Evolutionary conservation across 37 sponge, comb jelly and placozoan species (phyloP), one percentile per base, ranked within the genome.

Genomic region (Amphimedon queenslandica): DNA sequence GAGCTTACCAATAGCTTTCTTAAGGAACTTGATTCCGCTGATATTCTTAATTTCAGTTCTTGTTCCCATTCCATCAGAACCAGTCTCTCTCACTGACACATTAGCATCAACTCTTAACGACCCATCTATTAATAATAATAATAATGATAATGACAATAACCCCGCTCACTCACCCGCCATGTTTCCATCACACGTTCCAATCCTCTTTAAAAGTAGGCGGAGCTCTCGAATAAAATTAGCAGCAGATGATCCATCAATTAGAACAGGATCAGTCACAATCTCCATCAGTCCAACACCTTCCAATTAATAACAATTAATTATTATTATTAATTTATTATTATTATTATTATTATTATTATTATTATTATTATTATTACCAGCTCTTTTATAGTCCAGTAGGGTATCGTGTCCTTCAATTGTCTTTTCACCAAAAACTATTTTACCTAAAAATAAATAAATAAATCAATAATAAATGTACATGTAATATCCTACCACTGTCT

Each of bases 41-140:
- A 88, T 70, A 63, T 88, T 88, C 69, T 88, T 88, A 32, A 88
- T 67, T 55, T 88, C 89, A 8, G 83, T 69, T 34, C 74, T 63
- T 29, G 55, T 70, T 27, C 83, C 83, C 21, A 77, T 25, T 34
- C 35, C n/a, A 6, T 58, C 57, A 2, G 41, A 42, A 10, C 58
- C 79, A 24, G 27, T 3, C n/a, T 37, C 64, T 33, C 51, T 37
- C 37, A 88, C 75, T 4, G 89, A 88, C 23, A 88, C 69, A 64
- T 88, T 88, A 36, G 89, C 89, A 57, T 88, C 89, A 55, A 88
- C 89, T 18, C 89, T 68, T 32, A 88, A 39, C 18, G 89, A 77
- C 4, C 78, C 89, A 16, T 75, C 79, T 69, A 60, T 11, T 43
- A 51, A 47, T 47, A 47, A 13, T 47, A 47, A 13, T 18, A 47